Evolutionary conservation across 2,888 invertebrate species (phyloP), one percentile per base, ranked within the genome.

Genomic region (Ferdinandea cuprea): DNA sequence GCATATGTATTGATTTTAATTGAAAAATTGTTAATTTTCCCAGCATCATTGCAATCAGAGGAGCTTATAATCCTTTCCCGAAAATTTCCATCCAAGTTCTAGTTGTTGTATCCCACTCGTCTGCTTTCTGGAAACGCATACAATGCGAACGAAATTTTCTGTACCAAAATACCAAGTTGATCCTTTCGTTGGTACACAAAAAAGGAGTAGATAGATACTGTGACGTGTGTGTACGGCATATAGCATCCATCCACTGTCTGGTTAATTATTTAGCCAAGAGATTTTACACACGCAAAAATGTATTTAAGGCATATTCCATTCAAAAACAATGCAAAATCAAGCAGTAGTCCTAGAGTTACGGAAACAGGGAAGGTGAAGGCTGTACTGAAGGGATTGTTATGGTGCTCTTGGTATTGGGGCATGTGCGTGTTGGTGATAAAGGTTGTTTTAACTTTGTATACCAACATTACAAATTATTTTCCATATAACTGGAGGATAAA

Each of bases 1-100:
- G 56, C 65, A 69, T 87, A 86, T 85, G 86, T 90, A 90, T 90
- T 90, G 90, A 90, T 89, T 90, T 90, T 90, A 90, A 90, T 90
- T 90, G 89, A 89, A 89, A 90, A 90, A 90, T 90, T 90, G 90
- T 89, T 90, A 90, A 90, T 90, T 90, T 90, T 88, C 89, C 44
- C 87, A 89, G 86, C 88, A 87, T 65, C 76, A 69, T 17, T 68
- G 68, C 50, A 44, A 73, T 54, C 54, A 21, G 59, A 59, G 44
- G 40, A 72, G 63, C 61, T 52, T 50, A 61, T 71, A 58, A 59
- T 59, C 46, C 25, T 46, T n/a, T n/a, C 15, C 37, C 37, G n/a
- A 11, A 48, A 65, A 50, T 65, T 50, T 50, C 52, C 25, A 13
- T 5, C 48, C 44, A 19, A 19, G 8, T 61, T 44, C 30, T 44